Evolutionary conservation across 2,113 vertebrate species (phyloP).

Genomic region (Megatriorchis doriae): DNA sequence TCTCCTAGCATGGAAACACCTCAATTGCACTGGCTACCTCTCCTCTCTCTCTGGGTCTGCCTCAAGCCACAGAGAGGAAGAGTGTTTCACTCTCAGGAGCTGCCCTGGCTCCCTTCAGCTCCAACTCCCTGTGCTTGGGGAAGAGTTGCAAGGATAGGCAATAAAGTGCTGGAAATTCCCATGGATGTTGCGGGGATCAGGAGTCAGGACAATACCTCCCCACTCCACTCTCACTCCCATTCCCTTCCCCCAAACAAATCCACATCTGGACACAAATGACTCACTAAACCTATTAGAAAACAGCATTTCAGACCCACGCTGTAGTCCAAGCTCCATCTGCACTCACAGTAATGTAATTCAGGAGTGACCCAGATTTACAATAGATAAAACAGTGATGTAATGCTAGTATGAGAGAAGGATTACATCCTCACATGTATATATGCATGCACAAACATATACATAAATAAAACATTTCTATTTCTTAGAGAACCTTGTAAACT

Average conservation of each 20-base stretch:
- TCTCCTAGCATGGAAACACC: too few relatives aligned
- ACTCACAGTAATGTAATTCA: not conserved
- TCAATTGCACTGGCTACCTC: too few relatives aligned
- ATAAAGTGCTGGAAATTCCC: not conserved
- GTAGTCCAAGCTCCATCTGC: not conserved
- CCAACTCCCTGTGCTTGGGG: not conserved
- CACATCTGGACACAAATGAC: slow-evolving; percentile 10
- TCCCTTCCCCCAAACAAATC: not conserved
- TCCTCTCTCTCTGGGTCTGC: not conserved
- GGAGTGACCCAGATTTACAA: not conserved
- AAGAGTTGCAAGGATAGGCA: not conserved
- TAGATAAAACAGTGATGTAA: not conserved
- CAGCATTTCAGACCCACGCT: not conserved
- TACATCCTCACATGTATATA: not conserved
- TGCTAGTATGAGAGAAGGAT: not conserved
- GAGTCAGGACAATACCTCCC: not conserved
- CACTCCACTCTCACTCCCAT: not conserved
- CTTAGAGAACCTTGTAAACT: not conserved
- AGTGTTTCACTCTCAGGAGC: not conserved
- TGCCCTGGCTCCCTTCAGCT: not conserved
- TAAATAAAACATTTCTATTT: not conserved
- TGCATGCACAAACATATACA: not conserved
- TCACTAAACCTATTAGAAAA: slow-evolving; percentile 12
- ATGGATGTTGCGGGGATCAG: not conserved
- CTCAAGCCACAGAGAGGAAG: not conserved